Conservation (phyloP, 2,888 invertebrate species). For the Andricus curvator region DNA sequence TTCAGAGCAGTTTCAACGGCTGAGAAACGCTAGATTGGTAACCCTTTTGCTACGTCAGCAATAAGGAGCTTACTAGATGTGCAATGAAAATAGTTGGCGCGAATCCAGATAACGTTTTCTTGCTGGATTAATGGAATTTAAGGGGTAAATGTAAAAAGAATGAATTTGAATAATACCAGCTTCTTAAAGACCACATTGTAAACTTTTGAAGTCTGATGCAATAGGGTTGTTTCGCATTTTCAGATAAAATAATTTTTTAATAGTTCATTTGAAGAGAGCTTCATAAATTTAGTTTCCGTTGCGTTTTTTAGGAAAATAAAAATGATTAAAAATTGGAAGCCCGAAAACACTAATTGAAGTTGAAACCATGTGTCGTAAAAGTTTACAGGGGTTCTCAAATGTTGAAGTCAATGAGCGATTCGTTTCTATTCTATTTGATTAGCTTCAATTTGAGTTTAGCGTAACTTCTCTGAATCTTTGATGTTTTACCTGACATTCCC, state of each 20-base stretch:
- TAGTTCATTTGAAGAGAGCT: too few species aligned
- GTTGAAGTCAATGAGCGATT: too few species aligned
- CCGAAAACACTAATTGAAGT: too few species aligned
- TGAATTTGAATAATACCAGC: constrained; percentile 4
- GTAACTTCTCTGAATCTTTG: too few species aligned
- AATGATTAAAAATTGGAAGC: too few species aligned
- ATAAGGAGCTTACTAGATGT: constrained; percentile 58
- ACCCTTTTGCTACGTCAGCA: constrained; percentile 59
- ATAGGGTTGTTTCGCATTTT: neutral
- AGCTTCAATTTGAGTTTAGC: too few species aligned
- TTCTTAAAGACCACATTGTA: neutral
- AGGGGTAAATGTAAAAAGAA: constrained; percentile 13
- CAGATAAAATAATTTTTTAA: too few species aligned
- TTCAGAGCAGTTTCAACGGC: constrained; percentile 53
- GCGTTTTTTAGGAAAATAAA: too few species aligned
- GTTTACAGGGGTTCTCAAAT: too few species aligned
- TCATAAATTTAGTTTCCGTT: neutral
- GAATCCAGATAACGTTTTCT: constrained; percentile 61
- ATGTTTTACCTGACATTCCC: too few species aligned
- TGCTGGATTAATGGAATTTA: constrained; percentile 54
- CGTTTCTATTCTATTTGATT: too few species aligned
- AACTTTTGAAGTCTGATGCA: neutral
- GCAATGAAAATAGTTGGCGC: constrained; percentile 63
- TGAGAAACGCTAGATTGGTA: constrained; percentile 49
- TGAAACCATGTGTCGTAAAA: too few species aligned